phyloP scores from a whole-genome alignment of 2,797 vertebrate species.

The Poecilia picta region DNA sequence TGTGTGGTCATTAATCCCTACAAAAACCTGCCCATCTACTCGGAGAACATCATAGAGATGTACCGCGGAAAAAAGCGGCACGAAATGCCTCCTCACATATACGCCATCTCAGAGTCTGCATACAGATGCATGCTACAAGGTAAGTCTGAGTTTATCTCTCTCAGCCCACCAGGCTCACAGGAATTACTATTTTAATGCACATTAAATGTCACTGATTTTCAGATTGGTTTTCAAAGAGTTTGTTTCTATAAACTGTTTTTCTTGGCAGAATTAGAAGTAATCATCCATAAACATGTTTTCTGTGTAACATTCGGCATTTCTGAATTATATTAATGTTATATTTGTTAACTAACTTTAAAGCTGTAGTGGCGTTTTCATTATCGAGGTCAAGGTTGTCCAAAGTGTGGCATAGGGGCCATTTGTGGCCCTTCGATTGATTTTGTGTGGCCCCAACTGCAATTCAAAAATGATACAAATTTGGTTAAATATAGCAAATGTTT shows the following conservation, averaged over 20 bases:
- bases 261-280: not conserved
- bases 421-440: too few species aligned
- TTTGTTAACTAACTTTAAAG: not conserved
- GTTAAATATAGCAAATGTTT: too few species aligned
- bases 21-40: constrained; percentile 99
- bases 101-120: constrained; percentile 96
- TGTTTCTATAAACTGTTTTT: not conserved
- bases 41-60: constrained; percentile 99
- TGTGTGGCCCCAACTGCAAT: too few species aligned
- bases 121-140: constrained; percentile 99
- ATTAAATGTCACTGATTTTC: constrained; percentile 21
- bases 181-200: not conserved
- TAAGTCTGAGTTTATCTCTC: constrained; percentile 58
- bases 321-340: not conserved
- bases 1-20: constrained; percentile 99
- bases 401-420: too few species aligned
- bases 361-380: not conserved
- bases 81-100: constrained; percentile 98
- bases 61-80: constrained; percentile 98
- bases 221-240: constrained; percentile 5
- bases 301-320: not conserved
- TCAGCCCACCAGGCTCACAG: not conserved
- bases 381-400: not conserved
- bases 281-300: not conserved
- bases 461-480: too few species aligned